Evolutionary conservation across 1,140 invertebrate genomes (phyloP).

Genomic region (Brachionus plicatilis): DNA sequence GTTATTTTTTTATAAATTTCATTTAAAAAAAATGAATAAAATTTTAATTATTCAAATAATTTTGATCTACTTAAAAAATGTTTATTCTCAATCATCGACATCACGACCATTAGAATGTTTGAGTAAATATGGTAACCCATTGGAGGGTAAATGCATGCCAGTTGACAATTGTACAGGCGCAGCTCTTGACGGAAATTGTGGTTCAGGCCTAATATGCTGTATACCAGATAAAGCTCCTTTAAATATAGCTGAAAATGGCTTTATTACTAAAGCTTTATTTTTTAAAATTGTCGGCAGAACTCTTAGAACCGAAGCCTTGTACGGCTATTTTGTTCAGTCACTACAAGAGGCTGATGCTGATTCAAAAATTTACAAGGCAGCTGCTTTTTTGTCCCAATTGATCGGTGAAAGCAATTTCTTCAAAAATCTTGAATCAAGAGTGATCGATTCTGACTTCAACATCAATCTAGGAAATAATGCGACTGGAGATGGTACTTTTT

Average conservation of each 20-base stretch:
- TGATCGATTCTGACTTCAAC: not conserved
- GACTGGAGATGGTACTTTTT: not conserved
- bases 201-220: not conserved
- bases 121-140: not conserved
- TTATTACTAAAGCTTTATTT: not conserved
- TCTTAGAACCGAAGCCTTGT: not conserved
- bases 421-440: not conserved
- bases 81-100: not conserved
- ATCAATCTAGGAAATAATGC: not conserved
- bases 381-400: constrained; percentile 18
- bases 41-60: not conserved
- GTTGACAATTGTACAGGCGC: constrained; percentile 14
- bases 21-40: not conserved
- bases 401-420: not conserved
- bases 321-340: not conserved
- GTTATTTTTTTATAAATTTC: not conserved
- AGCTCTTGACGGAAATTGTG: not conserved
- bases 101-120: not conserved
- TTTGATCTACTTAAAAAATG: not conserved
- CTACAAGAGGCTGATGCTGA: not conserved
- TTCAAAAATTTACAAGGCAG: not conserved
- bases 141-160: not conserved
- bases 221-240: not conserved
- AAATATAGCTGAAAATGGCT: not conserved
- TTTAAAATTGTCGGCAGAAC: not conserved